These are phyloP conservation scores for Strix uralensis DNA, from an alignment of 2,113 vertebrate species.

Conservation along the genomic window DNA sequence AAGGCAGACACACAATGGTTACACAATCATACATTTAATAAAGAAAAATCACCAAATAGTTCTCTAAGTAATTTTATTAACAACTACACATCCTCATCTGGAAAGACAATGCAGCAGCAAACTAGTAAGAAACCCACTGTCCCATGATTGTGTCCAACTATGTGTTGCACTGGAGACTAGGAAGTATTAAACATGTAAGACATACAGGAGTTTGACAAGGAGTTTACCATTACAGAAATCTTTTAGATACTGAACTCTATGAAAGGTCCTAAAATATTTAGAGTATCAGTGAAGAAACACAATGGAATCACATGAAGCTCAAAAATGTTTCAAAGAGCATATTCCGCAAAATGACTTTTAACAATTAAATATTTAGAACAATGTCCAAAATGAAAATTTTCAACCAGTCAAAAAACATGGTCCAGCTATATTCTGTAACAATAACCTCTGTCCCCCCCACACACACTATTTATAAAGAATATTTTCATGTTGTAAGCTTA, in stretches of 20 bases:
- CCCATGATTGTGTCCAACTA: background rate
- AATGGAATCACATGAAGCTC: background rate
- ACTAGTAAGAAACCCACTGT: background rate
- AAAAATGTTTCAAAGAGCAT: background rate
- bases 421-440: background rate
- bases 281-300: background rate
- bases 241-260: background rate
- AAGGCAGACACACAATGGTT: background rate
- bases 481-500: background rate
- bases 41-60: background rate
- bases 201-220: background rate
- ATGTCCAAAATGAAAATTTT: background rate
- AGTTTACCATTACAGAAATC: background rate
- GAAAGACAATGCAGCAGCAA: background rate
- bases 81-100: background rate
- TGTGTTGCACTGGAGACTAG: background rate
- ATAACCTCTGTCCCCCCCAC: too few species aligned
- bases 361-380: background rate
- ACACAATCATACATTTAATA: background rate
- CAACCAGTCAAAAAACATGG: background rate
- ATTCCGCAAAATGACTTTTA: background rate
- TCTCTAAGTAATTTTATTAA: background rate
- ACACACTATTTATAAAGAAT: background rate
- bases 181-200: background rate
- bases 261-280: background rate